Percentiles rank a stretch among this genome's conserved stretches.
These are phyloP conservation scores for Xiphias gladius DNA, from an alignment of 2,113 vertebrate genomes.

Conservation along the genomic window DNA sequence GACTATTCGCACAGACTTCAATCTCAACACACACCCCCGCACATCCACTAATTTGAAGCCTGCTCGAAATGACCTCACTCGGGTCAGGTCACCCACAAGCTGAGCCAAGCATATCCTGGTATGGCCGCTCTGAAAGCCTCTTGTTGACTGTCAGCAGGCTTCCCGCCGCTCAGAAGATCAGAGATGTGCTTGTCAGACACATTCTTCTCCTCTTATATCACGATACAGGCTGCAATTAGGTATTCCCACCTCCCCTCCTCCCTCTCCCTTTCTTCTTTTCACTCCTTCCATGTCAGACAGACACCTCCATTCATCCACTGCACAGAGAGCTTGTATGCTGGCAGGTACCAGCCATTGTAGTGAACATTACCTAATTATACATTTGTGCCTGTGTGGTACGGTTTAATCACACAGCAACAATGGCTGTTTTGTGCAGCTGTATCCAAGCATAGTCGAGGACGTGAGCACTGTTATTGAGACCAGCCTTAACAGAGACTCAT, in stretches of 20 bases:
- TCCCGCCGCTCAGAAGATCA: conserved; percentile 54
- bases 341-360: conserved; percentile 51
- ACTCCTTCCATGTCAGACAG: conserved; percentile 57
- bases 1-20: too few species aligned
- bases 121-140: conserved; percentile 31
- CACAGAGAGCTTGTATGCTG: conserved; percentile 37
- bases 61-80: conserved; percentile 34
- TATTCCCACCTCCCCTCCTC: conserved; percentile 50
- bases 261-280: conserved; percentile 49
- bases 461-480: conserved; percentile 39
- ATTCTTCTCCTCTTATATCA: conserved; percentile 76
- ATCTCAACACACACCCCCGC: neutral
- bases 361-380: conserved; percentile 58
- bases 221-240: conserved; percentile 76
- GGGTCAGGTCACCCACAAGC: conserved; percentile 37
- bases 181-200: conserved; percentile 65
- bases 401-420: conserved; percentile 71
- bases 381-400: conserved; percentile 37
- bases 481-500: conserved; percentile 31
- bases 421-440: conserved; percentile 57
- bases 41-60: conserved; percentile 29
- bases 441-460: conserved; percentile 27
- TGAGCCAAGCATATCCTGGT: neutral
- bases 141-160: conserved; percentile 49
- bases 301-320: conserved; percentile 65